These are phyloP conservation scores for Sceloporus undulatus DNA, from an alignment of 2,113 vertebrate species.

Conservation along the genomic window DNA sequence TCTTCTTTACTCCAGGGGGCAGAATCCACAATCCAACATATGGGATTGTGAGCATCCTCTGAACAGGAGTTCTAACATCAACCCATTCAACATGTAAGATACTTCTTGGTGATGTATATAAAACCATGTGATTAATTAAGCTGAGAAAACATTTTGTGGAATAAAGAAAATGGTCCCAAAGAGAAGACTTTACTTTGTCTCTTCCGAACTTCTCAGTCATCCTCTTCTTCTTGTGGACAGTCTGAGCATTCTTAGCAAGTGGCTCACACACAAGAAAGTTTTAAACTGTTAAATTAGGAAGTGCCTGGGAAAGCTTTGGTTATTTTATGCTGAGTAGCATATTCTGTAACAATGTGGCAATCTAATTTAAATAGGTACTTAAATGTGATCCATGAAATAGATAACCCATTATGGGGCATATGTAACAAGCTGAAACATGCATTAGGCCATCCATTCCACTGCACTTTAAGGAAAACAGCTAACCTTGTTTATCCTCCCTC, in stretches of 20 bases:
- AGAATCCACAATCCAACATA: background rate
- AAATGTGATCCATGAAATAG: background rate
- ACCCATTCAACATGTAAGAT: background rate
- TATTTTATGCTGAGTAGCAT: background rate
- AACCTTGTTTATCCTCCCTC: constrained; percentile 78
- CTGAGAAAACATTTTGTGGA: no score
- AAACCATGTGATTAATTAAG: background rate
- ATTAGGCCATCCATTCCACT: background rate
- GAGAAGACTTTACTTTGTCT: background rate
- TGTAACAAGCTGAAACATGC: background rate
- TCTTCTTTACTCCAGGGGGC: background rate
- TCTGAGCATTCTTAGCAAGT: background rate
- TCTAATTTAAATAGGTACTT: constrained; percentile 21
- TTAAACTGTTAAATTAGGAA: background rate
- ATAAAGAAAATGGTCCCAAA: background rate
- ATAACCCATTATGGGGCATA: rapidly evolving
- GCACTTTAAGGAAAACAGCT: constrained; percentile 49
- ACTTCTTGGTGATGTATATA: background rate
- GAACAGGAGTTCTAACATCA: background rate
- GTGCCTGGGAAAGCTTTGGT: background rate
- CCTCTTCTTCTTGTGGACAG: no score
- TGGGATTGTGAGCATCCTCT: background rate
- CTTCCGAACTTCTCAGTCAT: background rate
- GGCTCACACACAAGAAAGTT: background rate
- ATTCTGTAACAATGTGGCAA: constrained; percentile 7